Evolutionary conservation across 2,797 vertebrate species (phyloP).

Genomic region (Hipposideros larvatus): DNA sequence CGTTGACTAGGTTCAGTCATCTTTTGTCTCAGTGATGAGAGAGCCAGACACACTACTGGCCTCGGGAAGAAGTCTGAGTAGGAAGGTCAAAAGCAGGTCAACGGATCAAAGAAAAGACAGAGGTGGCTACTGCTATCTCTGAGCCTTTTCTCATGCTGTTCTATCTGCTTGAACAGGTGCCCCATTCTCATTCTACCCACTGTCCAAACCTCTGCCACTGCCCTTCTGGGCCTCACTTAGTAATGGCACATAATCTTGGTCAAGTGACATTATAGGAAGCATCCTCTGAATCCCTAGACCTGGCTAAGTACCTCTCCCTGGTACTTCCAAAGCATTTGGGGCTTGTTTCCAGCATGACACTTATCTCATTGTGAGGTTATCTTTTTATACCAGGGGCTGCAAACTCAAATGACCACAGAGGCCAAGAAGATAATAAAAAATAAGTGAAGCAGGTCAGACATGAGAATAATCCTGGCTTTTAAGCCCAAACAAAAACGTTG

Average conservation of each 20-base stretch:
- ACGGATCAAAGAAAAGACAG: not conserved
- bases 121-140: not conserved
- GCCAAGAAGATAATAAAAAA: not conserved
- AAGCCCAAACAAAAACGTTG: not conserved
- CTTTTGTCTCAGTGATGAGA: not conserved
- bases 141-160: not conserved
- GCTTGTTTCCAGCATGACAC: not conserved
- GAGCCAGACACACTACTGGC: not conserved
- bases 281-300: not conserved
- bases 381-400: not conserved
- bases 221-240: not conserved
- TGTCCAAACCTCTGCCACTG: conserved; percentile 16
- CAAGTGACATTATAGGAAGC: not conserved
- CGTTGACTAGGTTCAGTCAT: not conserved
- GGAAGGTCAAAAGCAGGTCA: not conserved
- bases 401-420: not conserved
- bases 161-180: not conserved
- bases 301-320: not conserved
- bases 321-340: conserved; percentile 7
- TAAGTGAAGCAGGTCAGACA: not conserved
- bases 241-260: not conserved
- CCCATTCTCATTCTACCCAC: not conserved
- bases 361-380: not conserved
- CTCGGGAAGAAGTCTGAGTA: not conserved
- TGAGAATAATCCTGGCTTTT: not conserved